Percentiles rank a stretch among this genome's conserved stretches.
phyloP scores from a whole-genome alignment of 2,113 vertebrate genomes.

The Bubalus kerabau region DNA sequence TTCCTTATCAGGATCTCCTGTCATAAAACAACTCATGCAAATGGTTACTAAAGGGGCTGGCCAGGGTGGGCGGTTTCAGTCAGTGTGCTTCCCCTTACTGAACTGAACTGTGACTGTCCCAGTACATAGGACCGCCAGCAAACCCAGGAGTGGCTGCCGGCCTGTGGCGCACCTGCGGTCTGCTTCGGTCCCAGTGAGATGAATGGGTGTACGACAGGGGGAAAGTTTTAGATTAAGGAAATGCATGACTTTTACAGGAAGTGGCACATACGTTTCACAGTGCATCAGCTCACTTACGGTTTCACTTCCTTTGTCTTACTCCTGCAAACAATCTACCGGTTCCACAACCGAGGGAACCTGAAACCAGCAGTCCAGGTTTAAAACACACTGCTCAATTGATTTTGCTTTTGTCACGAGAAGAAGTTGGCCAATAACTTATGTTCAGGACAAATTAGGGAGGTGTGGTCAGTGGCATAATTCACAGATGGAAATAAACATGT shows the following conservation, averaged over 20 bases:
- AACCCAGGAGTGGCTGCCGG: background rate
- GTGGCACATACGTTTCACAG: too few species aligned
- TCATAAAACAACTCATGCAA: too few species aligned
- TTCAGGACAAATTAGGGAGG: background rate
- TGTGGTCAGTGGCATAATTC: background rate
- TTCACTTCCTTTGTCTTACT: background rate
- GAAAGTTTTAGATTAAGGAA: background rate
- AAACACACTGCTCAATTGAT: background rate
- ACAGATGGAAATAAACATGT: background rate
- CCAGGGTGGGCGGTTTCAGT: too few species aligned
- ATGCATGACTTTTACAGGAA: background rate
- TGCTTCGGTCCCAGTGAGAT: background rate
- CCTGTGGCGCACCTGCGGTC: accelerated
- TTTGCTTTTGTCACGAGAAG: background rate
- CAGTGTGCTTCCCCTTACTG: background rate
- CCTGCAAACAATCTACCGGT: background rate
- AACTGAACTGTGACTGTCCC: background rate
- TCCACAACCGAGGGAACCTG: background rate
- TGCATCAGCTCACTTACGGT: background rate
- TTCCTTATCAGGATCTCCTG: too few species aligned
- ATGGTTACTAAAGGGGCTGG: too few species aligned
- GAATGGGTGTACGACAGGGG: background rate
- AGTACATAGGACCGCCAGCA: background rate
- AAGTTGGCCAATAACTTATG: background rate
- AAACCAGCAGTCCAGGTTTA: background rate